Evolutionary conservation across 2,113 vertebrate species (phyloP).

Genomic region (Trinectes maculatus): DNA sequence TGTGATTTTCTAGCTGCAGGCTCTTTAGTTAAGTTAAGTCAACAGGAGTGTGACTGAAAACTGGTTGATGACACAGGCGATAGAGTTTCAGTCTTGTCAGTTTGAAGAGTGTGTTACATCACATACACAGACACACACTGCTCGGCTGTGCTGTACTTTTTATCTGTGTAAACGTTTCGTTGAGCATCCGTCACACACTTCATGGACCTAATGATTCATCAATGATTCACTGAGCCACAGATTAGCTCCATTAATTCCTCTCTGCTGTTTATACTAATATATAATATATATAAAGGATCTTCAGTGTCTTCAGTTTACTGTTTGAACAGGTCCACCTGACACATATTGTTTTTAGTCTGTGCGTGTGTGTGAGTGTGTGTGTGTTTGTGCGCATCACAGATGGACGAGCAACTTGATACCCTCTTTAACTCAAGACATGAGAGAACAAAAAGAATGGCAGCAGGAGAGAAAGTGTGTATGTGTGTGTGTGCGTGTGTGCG

Average conservation of each 20-base stretch:
- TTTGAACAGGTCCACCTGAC: too few relatives aligned
- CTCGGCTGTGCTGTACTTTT: too few relatives aligned
- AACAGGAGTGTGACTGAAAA: conserved; percentile 28
- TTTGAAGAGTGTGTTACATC: conserved; percentile 29
- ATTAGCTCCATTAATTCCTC: too few relatives aligned
- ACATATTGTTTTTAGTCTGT: too few relatives aligned
- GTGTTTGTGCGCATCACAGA: conserved; percentile 51
- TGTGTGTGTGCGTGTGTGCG: conserved; percentile 11
- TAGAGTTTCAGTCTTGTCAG: conserved; percentile 45
- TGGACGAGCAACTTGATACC: conserved; percentile 56
- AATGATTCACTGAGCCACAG: too few relatives aligned
- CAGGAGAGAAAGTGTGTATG: conserved; percentile 25
- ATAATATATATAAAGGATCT: too few relatives aligned
- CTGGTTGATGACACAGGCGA: conserved; percentile 24
- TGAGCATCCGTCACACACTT: too few relatives aligned
- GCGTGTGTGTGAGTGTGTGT: conserved; percentile 1
- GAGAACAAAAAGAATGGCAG: conserved; percentile 53
- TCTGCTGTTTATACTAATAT: too few relatives aligned
- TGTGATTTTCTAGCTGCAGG: conserved; percentile 38
- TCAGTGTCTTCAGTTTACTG: too few relatives aligned
- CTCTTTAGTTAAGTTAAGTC: conserved; percentile 48
- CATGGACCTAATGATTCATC: too few relatives aligned
- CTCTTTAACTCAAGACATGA: conserved; percentile 46
- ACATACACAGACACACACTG: conserved; percentile 22
- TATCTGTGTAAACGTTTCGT: too few relatives aligned